Percentiles rank a stretch among this genome's conserved stretches.
phyloP scores from a whole-genome alignment of 1,140 invertebrate genomes.

The Bathynomus jamesi region DNA sequence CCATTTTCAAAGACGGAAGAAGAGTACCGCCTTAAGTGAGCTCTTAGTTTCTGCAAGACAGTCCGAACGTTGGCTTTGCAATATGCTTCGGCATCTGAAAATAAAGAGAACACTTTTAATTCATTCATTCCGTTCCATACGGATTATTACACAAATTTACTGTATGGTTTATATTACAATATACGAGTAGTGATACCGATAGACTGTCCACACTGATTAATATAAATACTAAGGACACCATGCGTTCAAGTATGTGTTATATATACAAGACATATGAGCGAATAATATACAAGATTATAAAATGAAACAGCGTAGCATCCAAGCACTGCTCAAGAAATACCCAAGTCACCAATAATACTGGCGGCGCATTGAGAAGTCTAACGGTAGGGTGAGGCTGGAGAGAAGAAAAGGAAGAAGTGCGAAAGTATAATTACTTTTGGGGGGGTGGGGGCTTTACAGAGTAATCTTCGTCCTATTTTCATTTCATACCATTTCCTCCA shows the following conservation, averaged over 20 bases:
- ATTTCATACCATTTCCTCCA: too few species aligned
- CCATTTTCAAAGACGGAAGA: neutral
- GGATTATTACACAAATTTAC: constrained; percentile 5
- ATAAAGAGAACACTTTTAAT: neutral
- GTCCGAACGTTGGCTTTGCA: constrained; percentile 37
- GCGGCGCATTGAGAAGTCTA: too few species aligned
- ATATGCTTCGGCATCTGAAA: constrained; percentile 38
- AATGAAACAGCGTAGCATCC: too few species aligned
- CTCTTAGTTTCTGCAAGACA: constrained; percentile 34
- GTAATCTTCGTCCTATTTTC: too few species aligned
- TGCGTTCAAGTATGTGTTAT: neutral
- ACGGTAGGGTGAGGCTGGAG: too few species aligned
- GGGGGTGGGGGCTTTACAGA: too few species aligned
- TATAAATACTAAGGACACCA: neutral
- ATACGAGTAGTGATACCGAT: neutral
- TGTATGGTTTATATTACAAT: neutral
- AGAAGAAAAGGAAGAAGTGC: too few species aligned
- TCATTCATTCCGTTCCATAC: neutral
- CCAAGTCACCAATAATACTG: too few species aligned
- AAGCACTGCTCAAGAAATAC: too few species aligned
- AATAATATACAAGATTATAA: too few species aligned
- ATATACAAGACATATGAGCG: neutral
- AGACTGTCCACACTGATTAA: neutral
- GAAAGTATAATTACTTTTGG: too few species aligned
- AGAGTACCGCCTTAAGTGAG: constrained; percentile 32